phyloP scores from a whole-genome alignment of 2,113 vertebrate genomes.

The Desmodus rotundus region DNA sequence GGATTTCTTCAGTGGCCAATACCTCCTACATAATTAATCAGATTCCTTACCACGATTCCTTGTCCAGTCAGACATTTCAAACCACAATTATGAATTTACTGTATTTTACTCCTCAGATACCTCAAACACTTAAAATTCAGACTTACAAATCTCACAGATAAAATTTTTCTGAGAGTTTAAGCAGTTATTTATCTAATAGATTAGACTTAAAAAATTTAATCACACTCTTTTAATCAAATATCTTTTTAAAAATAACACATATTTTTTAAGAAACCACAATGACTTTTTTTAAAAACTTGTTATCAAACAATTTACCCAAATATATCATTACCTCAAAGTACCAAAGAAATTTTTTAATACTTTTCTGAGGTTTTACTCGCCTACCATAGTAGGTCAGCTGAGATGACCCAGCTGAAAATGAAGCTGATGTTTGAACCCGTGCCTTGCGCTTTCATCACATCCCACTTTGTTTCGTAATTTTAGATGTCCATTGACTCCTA shows the following conservation, averaged over 20 bases:
- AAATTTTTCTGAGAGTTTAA: not conserved
- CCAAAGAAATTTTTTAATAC: not conserved
- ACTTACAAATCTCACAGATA: not conserved
- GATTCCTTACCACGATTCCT: not conserved
- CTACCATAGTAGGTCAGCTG: not conserved
- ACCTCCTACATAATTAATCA: not conserved
- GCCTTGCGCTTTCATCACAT: not conserved
- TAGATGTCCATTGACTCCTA: not conserved
- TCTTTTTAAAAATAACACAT: not conserved
- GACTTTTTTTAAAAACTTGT: not conserved
- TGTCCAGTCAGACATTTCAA: not conserved
- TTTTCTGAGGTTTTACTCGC: not conserved
- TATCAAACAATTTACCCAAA: not conserved
- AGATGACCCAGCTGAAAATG: not conserved
- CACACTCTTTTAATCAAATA: not conserved
- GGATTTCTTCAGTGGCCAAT: not conserved
- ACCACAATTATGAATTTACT: not conserved
- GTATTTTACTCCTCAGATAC: not conserved
- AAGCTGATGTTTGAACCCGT: not conserved
- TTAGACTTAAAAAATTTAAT: not conserved
- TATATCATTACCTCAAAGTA: not conserved
- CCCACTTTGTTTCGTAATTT: not conserved
- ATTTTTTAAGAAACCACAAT: not conserved
- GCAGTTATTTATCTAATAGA: not conserved
- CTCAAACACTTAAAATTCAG: not conserved